A percentile compares a stretch with the other conserved stretches of the same genome.
Evolutionary conservation across 2,888 invertebrate genomes (phyloP).

Genomic region (Eilema depressum): DNA sequence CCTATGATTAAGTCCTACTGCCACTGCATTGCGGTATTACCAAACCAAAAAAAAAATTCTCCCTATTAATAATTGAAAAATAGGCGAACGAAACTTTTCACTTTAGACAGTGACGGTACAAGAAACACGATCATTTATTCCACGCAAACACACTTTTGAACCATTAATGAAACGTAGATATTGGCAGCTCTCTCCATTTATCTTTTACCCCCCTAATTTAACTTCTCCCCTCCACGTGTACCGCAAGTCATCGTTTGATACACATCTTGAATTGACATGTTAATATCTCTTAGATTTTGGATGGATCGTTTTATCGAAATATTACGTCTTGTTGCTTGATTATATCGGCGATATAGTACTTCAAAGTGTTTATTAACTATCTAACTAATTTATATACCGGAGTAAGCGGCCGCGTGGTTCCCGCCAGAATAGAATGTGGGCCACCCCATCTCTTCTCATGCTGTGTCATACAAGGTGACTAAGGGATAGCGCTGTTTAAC

Average conservation of each 20-base stretch:
- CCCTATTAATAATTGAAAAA: slow-evolving; percentile 39
- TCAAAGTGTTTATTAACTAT: too few relatives aligned
- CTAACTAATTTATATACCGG: too few relatives aligned
- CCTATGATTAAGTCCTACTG: neutral
- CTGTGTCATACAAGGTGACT: too few relatives aligned
- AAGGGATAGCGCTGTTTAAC: too few relatives aligned
- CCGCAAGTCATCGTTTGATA: slow-evolving; percentile 73
- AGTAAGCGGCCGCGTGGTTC: too few relatives aligned
- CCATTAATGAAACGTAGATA: slow-evolving; percentile 80
- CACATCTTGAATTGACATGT: slow-evolving; percentile 74
- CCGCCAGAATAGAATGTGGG: too few relatives aligned
- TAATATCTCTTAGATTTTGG: slow-evolving; percentile 61
- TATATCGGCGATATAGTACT: too few relatives aligned
- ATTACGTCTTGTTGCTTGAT: slow-evolving; percentile 21
- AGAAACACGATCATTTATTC: slow-evolving; percentile 63
- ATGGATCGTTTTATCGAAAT: slow-evolving; percentile 46
- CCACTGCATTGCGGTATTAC: slow-evolving; percentile 3
- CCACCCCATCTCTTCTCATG: too few relatives aligned
- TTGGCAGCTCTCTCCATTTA: slow-evolving; percentile 79
- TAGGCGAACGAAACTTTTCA: slow-evolving; percentile 52
- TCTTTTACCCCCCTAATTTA: slow-evolving; percentile 76
- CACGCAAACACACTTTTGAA: slow-evolving; percentile 72
- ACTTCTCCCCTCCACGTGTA: slow-evolving; percentile 60
- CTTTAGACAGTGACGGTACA: slow-evolving; percentile 58
- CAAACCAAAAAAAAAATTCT: slow-evolving; percentile 29